phyloP scores from a whole-genome alignment of 2,113 vertebrate genomes.

The Puma concolor region DNA sequence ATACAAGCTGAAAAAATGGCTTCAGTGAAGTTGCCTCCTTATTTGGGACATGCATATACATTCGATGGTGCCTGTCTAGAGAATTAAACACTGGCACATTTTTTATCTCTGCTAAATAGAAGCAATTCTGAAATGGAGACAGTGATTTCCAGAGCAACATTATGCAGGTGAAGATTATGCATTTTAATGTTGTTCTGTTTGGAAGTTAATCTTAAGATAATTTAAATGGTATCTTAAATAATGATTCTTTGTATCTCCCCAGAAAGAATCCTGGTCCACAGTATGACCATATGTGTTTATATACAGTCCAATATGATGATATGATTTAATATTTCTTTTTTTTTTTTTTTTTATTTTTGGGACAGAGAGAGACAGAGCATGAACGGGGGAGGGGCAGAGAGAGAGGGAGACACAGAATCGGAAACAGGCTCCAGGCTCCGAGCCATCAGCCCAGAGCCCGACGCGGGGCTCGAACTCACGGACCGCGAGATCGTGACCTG shows the following conservation, averaged over 20 bases:
- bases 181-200: slow-evolving; percentile 78
- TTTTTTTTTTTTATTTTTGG: too few relatives aligned
- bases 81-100: slow-evolving; percentile 71
- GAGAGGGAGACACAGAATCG: too few relatives aligned
- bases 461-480: too few relatives aligned
- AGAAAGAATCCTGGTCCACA: neutral
- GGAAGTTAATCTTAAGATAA: slow-evolving; percentile 80
- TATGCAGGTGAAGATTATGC: slow-evolving; percentile 64
- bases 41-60: slow-evolving; percentile 53
- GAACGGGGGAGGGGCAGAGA: too few relatives aligned
- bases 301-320: neutral
- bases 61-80: slow-evolving; percentile 51
- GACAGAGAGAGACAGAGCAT: too few relatives aligned
- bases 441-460: too few relatives aligned
- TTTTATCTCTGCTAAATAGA: slow-evolving; percentile 71
- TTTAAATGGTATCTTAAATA: slow-evolving; percentile 72
- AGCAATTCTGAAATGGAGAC: slow-evolving; percentile 66
- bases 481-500: too few relatives aligned
- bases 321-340: slow-evolving; percentile 59
- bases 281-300: neutral
- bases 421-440: too few relatives aligned
- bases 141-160: slow-evolving; percentile 70
- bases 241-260: slow-evolving; percentile 45
- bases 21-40: slow-evolving; percentile 53
- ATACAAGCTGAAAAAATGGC: slow-evolving; percentile 57